Percentiles rank a stretch among this genome's conserved stretches.
These are phyloP conservation scores for Pampusana beccarii DNA, from an alignment of 2,113 vertebrate genomes.

Conservation along the genomic window DNA sequence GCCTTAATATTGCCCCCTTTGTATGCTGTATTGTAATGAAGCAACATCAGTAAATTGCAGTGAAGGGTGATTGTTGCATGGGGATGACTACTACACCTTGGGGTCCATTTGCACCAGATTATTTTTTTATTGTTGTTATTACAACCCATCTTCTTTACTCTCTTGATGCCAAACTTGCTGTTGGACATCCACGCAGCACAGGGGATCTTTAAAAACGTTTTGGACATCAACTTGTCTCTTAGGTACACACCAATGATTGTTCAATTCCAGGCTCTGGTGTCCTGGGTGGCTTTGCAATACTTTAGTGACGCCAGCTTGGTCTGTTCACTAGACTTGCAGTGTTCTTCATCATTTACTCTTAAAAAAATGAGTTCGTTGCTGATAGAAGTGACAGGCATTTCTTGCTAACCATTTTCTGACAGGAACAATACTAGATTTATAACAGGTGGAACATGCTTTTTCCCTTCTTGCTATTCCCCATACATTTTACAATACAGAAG, in stretches of 20 bases:
- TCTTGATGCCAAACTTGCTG: conserved; percentile 71
- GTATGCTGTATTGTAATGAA: conserved; percentile 77
- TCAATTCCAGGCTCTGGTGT: conserved; percentile 42
- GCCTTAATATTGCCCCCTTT: conserved; percentile 64
- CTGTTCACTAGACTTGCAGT: not conserved
- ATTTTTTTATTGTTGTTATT: conserved; percentile 83
- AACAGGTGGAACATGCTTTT: not conserved
- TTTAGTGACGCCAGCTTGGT: conserved; percentile 6
- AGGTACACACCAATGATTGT: conserved; percentile 39
- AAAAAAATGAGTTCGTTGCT: conserved; percentile 13
- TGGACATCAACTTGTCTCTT: conserved; percentile 60
- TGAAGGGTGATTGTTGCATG: conserved; percentile 79
- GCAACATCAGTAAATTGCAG: conserved; percentile 80
- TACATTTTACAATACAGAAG: conserved; percentile 15
- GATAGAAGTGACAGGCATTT: conserved; percentile 21
- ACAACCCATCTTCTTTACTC: conserved; percentile 77
- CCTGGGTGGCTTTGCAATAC: conserved; percentile 30
- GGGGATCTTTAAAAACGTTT: conserved; percentile 61
- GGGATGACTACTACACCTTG: conserved; percentile 79
- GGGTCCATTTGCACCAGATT: conserved; percentile 82
- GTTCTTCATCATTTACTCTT: conserved; percentile 21
- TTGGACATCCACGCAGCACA: conserved; percentile 65
- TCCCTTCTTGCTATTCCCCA: not conserved
- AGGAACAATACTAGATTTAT: conserved; percentile 1
- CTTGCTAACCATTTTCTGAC: conserved; percentile 21